These are phyloP conservation scores for Dinothrombium tinctorium DNA, from an alignment of 1,140 invertebrate species.

Conservation along the genomic window DNA sequence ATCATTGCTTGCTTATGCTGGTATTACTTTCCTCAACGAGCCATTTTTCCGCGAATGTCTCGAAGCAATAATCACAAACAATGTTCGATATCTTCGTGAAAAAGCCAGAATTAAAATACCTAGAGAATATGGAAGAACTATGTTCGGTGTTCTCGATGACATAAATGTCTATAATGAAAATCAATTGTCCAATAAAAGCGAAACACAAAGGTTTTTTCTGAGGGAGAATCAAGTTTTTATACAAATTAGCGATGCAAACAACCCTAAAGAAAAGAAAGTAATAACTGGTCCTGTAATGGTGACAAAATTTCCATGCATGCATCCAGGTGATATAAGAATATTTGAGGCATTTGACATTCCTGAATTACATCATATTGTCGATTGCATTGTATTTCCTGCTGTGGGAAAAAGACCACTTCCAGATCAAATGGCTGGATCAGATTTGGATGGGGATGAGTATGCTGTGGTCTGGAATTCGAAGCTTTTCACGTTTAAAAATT, in stretches of 20 bases:
- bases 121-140: constrained; percentile 10
- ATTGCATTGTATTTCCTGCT: constrained; percentile 24
- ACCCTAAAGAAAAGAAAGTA: constrained; percentile 11
- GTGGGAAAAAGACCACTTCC: constrained; percentile 22
- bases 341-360: constrained; percentile 20
- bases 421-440: constrained; percentile 23
- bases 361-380: constrained; percentile 19
- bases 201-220: too few species aligned
- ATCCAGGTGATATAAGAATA: constrained; percentile 23
- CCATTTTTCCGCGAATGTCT: constrained; percentile 14
- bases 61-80: not conserved
- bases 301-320: constrained; percentile 23
- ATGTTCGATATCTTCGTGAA: constrained; percentile 8
- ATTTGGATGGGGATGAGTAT: constrained; percentile 18
- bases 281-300: constrained; percentile 13
- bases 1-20: constrained; percentile 1
- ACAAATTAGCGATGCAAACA: too few species aligned
- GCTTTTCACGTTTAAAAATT: constrained; percentile 8
- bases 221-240: too few species aligned
- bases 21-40: constrained; percentile 10
- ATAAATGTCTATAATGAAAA: too few species aligned
- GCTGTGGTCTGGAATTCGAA: constrained; percentile 13
- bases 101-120: constrained; percentile 14
- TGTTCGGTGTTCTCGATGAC: constrained; percentile 15
- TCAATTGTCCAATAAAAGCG: too few species aligned